Base-by-base conservation (phyloP, 2,888 invertebrate genomes). In the Dromius quadrimaculatus region DNA sequence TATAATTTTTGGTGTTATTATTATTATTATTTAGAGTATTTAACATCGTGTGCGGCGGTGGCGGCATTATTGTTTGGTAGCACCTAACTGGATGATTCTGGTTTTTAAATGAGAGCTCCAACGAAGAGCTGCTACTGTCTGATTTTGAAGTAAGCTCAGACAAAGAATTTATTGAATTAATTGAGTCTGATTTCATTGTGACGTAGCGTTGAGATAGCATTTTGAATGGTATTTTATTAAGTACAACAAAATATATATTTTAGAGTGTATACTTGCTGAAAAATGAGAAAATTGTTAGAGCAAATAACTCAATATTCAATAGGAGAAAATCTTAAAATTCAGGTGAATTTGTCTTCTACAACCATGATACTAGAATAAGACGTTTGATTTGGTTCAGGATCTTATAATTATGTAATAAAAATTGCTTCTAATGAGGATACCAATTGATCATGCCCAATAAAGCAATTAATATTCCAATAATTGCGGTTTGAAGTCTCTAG, bases 11-110 rank as follows among this genome's bases (percentile, higher is more conserved):
- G 13, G 62, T 62, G 50, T 47, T 70, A 11, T 61, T 61, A 54
- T 63, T 63, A 54, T 72, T 69, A 47, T 71, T 75, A 62, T 72
- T 73, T 70, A 76, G 75, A 66, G 70, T 71, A 72, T 75, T 76
- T 28, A 75, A 63, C 43, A 74, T 74, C 72, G 76, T 75, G 54
- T 75, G 74, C 19, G 76, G 76, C 23, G 77, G 76, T 6, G 77
- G 77, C 45, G 75, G 76, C 74, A 76, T 75, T 47, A 76, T 50
- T 9, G 62, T 34, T 22, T 70, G 47, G 19, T 68, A 68, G 32
- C 68, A 68, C 5, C 62, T 45, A 3, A 69, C 43, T 11, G 70
- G 70, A 9, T 23, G n/a, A n/a, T n/a, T n/a, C n/a, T n/a, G n/a
- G 38, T 38, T 8, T 11, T 63, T 43, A 11, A 63, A 63, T 15